These are phyloP conservation scores for Eolophus roseicapilla DNA, from an alignment of 2,113 vertebrate genomes.

Conservation along the genomic window DNA sequence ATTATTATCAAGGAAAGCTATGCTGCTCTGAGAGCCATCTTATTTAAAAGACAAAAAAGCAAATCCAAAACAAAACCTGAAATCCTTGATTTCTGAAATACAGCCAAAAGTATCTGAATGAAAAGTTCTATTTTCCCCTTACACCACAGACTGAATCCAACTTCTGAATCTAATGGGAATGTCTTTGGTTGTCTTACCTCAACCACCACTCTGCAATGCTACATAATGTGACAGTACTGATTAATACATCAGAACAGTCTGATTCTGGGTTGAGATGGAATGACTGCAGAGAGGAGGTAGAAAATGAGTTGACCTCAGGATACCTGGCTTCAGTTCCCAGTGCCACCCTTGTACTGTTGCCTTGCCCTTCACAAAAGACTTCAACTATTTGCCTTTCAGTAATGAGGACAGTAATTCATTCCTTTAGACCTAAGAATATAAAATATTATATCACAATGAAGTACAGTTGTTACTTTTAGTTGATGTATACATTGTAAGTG, in stretches of 20 bases:
- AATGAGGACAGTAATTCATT: background rate
- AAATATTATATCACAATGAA: background rate
- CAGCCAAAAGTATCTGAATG: background rate
- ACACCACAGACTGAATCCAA: background rate
- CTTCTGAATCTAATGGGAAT: background rate
- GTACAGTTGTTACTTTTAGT: background rate
- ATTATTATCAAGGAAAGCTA: background rate
- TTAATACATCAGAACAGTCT: background rate
- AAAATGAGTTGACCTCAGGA: background rate
- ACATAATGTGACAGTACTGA: background rate
- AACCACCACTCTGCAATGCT: background rate
- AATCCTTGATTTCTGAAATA: background rate
- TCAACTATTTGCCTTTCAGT: background rate
- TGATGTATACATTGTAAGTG: background rate
- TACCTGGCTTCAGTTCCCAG: background rate
- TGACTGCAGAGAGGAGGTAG: background rate
- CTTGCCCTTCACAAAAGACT: background rate
- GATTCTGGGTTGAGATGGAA: background rate
- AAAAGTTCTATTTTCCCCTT: background rate
- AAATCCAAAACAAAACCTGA: background rate
- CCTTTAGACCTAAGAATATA: background rate
- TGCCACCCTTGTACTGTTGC: background rate
- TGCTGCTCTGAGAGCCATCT: background rate
- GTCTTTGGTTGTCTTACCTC: background rate
- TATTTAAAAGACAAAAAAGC: background rate